These are phyloP conservation scores for Drosophila picticornis DNA, from an alignment of 2,888 invertebrate species.

Conservation along the genomic window DNA sequence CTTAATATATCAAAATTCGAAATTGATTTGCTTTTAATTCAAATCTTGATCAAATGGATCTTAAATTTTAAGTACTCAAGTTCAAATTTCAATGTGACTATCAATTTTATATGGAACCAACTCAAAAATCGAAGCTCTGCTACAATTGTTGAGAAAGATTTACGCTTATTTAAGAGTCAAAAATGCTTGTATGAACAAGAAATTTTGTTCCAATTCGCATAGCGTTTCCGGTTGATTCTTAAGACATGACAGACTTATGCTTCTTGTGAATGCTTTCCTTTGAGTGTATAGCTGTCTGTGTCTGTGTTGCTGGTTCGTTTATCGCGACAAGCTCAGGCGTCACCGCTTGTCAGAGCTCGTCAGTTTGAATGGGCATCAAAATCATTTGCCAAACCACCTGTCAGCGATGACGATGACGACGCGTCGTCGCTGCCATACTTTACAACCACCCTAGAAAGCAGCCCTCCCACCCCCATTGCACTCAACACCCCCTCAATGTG, in stretches of 20 bases:
- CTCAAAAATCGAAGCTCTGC: neutral
- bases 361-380: constrained; percentile 56
- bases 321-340: constrained; percentile 47
- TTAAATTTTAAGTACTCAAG: neutral
- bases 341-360: constrained; percentile 46
- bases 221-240: neutral
- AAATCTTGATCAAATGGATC: neutral
- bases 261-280: neutral
- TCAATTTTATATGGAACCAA: neutral
- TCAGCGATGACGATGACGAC: constrained; percentile 38
- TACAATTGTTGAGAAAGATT: neutral
- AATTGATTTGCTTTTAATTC: neutral
- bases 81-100: neutral
- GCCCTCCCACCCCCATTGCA: neutral
- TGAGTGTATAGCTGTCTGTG: neutral
- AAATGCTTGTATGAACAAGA: neutral
- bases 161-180: neutral
- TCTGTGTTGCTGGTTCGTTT: constrained; percentile 18
- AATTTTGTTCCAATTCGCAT: neutral
- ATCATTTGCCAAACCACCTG: constrained; percentile 71
- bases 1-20: neutral
- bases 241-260: neutral
- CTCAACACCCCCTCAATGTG: neutral
- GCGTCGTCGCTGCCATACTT: constrained; percentile 7
- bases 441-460: constrained; percentile 7